A percentile compares a stretch with the other conserved stretches of the same genome.
phyloP scores from a whole-genome alignment of 2,797 vertebrate species.

The Anniella stebbinsi region DNA sequence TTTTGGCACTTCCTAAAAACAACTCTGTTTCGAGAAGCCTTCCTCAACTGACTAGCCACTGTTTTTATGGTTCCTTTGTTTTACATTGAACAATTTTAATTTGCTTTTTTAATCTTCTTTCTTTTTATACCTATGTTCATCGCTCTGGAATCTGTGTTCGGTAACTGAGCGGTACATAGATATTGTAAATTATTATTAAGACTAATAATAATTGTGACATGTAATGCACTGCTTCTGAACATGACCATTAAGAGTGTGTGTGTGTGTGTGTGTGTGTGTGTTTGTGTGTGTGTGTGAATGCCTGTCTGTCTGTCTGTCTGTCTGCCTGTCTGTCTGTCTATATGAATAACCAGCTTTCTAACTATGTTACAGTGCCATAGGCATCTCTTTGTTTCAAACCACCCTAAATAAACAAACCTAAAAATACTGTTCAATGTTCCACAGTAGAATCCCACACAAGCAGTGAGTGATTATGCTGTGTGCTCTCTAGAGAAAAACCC shows the following conservation, averaged over 20 bases:
- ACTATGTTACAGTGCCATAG: constrained; percentile 12
- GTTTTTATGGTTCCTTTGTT: no score
- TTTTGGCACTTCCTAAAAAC: no score
- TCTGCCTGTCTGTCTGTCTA: background rate
- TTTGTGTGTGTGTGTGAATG: background rate
- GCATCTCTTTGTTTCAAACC: constrained; percentile 10
- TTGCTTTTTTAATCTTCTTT: no score
- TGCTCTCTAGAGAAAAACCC: constrained; percentile 38
- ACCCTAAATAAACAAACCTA: background rate
- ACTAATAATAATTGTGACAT: no score
- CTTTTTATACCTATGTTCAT: no score
- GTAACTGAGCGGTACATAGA: no score
- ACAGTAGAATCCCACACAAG: constrained; percentile 17
- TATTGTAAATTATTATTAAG: no score
- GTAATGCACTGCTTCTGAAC: background rate
- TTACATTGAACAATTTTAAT: no score
- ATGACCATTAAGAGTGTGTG: background rate
- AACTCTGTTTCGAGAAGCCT: no score
- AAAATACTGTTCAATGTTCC: constrained; percentile 26
- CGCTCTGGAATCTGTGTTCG: no score
- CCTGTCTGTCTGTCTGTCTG: background rate
- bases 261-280: background rate
- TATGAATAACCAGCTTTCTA: constrained; percentile 7
- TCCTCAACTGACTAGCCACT: no score
- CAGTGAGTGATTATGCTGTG: constrained; percentile 47